Conservation (phyloP, 2,888 invertebrate species). For the Antheraea assamensis region DNA sequence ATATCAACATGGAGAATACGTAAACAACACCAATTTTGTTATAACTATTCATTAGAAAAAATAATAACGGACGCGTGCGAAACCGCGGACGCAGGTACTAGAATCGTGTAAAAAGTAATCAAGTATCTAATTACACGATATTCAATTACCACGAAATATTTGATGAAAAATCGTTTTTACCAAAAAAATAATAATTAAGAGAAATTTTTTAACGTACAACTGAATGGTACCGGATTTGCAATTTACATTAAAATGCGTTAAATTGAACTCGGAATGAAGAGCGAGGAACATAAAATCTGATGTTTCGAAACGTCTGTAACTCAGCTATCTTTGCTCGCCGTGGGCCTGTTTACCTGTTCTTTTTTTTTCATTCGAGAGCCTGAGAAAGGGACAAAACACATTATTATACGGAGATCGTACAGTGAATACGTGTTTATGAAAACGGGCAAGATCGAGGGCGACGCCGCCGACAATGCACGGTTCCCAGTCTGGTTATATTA, state of each 20-base stretch:
- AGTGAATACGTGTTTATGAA: conserved; percentile 37
- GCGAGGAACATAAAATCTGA: conserved; percentile 48
- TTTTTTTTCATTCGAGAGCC: conserved; percentile 58
- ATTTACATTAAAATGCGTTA: conserved; percentile 49
- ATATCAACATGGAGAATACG: too few relatives aligned
- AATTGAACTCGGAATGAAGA: conserved; percentile 44
- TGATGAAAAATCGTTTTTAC: background rate
- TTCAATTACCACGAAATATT: background rate
- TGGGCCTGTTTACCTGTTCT: conserved; percentile 73
- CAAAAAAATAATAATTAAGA: background rate
- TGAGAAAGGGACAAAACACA: conserved; percentile 44
- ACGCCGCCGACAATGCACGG: conserved; percentile 78
- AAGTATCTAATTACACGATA: background rate
- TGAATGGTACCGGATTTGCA: conserved; percentile 35
- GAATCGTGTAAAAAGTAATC: background rate
- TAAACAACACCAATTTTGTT: too few relatives aligned
- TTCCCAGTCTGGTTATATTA: conserved; percentile 77
- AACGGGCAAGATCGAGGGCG: conserved; percentile 74
- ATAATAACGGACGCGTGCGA: too few relatives aligned
- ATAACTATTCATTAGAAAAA: too few relatives aligned
- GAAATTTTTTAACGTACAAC: background rate
- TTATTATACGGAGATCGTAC: conserved; percentile 40
- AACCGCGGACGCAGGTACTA: too few relatives aligned
- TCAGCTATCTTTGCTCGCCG: conserved; percentile 50
- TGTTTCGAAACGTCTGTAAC: conserved; percentile 44